A percentile compares a stretch with the other conserved stretches of the same genome.
Conservation (phyloP, 2,888 invertebrate species). For the Dynastes grantii region DNA sequence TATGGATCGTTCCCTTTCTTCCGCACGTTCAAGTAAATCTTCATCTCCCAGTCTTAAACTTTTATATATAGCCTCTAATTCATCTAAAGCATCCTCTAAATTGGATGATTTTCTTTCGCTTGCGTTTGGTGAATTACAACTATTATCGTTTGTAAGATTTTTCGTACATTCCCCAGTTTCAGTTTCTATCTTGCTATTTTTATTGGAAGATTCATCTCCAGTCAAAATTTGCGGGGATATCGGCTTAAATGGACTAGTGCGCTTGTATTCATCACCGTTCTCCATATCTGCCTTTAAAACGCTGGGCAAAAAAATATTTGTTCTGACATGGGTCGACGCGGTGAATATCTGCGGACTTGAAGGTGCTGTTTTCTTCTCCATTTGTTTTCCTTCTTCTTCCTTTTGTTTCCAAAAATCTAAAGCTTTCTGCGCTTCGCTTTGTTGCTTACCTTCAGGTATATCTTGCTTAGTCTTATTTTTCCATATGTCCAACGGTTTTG, state of each 20-base stretch:
- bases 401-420: slow-evolving; percentile 79
- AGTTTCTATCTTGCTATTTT: background rate
- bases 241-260: slow-evolving; percentile 55
- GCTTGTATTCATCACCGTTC: slow-evolving; percentile 31
- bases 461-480: slow-evolving; percentile 71
- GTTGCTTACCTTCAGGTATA: slow-evolving; percentile 50
- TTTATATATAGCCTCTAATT: slow-evolving; percentile 92
- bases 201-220: slow-evolving; percentile 45
- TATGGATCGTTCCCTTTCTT: slow-evolving; percentile 77
- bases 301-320: slow-evolving; percentile 66
- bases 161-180: background rate
- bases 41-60: slow-evolving; percentile 89
- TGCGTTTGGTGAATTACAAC: slow-evolving; percentile 19
- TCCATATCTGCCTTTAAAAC: slow-evolving; percentile 58
- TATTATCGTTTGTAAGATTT: background rate
- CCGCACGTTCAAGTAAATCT: slow-evolving; percentile 85
- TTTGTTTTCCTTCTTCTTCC: slow-evolving; percentile 69
- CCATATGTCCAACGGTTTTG: slow-evolving; percentile 78
- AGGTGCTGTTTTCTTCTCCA: slow-evolving; percentile 47
- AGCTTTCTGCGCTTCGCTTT: slow-evolving; percentile 69
- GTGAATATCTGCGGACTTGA: slow-evolving; percentile 67
- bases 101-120: slow-evolving; percentile 80
- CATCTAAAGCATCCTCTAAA: slow-evolving; percentile 90
- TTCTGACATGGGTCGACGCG: slow-evolving; percentile 66
- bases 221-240: slow-evolving; percentile 49